These are phyloP conservation scores for Coregonus clupeaformis DNA, from an alignment of 2,113 vertebrate species.

Conservation along the genomic window DNA sequence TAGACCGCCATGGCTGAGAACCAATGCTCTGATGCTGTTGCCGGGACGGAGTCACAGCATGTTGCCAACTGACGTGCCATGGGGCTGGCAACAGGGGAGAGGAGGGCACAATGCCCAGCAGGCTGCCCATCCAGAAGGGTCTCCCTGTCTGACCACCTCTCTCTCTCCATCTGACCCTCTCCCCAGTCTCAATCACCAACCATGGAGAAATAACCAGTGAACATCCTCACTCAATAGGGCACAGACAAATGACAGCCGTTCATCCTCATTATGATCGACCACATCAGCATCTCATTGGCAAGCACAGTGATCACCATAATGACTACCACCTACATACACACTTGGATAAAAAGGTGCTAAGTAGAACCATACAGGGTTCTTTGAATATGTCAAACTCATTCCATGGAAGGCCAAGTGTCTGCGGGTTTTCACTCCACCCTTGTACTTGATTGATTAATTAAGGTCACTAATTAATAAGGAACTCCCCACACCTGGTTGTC, in stretches of 20 bases:
- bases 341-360: too few species aligned
- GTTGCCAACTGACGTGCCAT: constrained; percentile 49
- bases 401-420: too few species aligned
- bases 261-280: neutral
- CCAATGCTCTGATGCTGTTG: constrained; percentile 66
- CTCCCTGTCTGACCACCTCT: constrained; percentile 34
- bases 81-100: constrained; percentile 35
- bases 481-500: too few species aligned
- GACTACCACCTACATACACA: neutral
- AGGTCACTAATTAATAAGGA: too few species aligned
- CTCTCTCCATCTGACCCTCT: constrained; percentile 32
- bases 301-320: neutral
- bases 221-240: constrained; percentile 16
- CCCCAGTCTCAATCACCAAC: constrained; percentile 5
- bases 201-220: constrained; percentile 12
- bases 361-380: too few species aligned
- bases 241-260: neutral
- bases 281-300: neutral
- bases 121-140: constrained; percentile 32
- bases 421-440: too few species aligned
- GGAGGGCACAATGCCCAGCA: constrained; percentile 48
- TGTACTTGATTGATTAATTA: too few species aligned
- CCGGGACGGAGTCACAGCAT: constrained; percentile 61
- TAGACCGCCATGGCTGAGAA: constrained; percentile 34
- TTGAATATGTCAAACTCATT: too few species aligned